Base-by-base conservation (phyloP, 2,888 invertebrate species). In the Drosophila mimetica region DNA sequence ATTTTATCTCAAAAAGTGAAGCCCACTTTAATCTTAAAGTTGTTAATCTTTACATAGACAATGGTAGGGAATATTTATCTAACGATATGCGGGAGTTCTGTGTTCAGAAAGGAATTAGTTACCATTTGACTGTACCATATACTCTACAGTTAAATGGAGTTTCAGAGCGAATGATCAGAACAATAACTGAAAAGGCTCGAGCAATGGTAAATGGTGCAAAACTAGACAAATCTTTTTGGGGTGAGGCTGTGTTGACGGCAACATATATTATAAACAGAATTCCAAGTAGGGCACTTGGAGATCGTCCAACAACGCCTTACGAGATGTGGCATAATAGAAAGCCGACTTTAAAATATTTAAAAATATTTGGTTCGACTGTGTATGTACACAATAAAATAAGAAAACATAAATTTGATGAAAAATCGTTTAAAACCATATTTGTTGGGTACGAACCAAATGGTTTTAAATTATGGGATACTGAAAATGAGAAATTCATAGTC, bases 141-240 rank as follows among this genome's bases (percentile, higher is more conserved):
- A 34, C 34, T 34, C n/a, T n/a, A 34, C 34, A 34, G n/a, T 34
- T 34, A n/a, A 34, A 34, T 34, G n/a, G 34, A n/a, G 34, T 34
- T 34, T 34, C 13, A 34, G 34, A 34, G n/a, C 34, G 34, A 34
- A n/a, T 13, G 34, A 34, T 34, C 34, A 34, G 34, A 34, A 32
- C 32, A 32, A 32, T 32, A 13, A 32, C 32, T 32, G 32, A 32
- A 34, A 41, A 41, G 41, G 18, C 18, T 30, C 30, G 11, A 30
- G 18, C 41, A 18, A 41, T 41, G 18, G 41, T 18, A 41, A 41
- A 18, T 41, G 18, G 41, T 41, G 41, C 41, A 13, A 18, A 18
- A 2, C 41, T 41, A 18, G 41, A 41, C 9, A 41, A 41, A 20
- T 41, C 13, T 13, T 13, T 41, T 18, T 20, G 5, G 13, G 34